These are phyloP conservation scores for Zalophus californianus DNA, from an alignment of 2,797 vertebrate species.

Conservation along the genomic window DNA sequence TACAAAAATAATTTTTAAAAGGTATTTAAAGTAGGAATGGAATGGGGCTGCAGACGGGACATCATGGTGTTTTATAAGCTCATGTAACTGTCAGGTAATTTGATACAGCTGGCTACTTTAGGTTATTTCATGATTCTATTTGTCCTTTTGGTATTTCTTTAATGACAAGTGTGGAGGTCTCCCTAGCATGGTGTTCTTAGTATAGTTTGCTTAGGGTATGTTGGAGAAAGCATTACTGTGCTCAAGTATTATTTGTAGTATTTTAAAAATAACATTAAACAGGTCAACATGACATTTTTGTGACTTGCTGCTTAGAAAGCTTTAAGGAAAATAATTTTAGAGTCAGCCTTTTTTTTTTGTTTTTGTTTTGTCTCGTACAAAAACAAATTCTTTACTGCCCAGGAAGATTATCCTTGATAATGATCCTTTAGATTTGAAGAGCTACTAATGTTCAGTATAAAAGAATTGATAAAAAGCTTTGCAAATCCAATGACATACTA, in stretches of 20 bases:
- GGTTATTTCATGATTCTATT: conserved; percentile 39
- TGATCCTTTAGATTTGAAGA: background rate
- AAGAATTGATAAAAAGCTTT: conserved; percentile 36
- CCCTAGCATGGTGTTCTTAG: conserved; percentile 34
- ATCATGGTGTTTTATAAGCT: background rate
- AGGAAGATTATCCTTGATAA: conserved; percentile 4
- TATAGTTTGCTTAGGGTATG: conserved; percentile 48
- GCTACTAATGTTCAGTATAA: background rate
- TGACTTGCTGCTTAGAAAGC: conserved; percentile 17
- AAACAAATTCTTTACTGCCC: background rate
- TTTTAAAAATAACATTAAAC: conserved; percentile 40
- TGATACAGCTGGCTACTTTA: background rate
- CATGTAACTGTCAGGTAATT: background rate
- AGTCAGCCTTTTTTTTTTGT: background rate
- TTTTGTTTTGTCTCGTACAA: background rate
- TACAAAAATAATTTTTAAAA: conserved; percentile 41
- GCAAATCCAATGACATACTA: background rate
- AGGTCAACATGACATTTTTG: conserved; percentile 41
- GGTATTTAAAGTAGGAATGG: background rate
- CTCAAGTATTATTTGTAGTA: conserved; percentile 54
- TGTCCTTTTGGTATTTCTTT: conserved; percentile 56
- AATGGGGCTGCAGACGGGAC: background rate
- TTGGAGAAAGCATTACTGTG: conserved; percentile 41
- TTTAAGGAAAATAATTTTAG: conserved; percentile 48
- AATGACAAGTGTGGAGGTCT: conserved; percentile 31